These are phyloP conservation scores for Sinelater perroti DNA, from an alignment of 2,888 invertebrate species.

Conservation along the genomic window DNA sequence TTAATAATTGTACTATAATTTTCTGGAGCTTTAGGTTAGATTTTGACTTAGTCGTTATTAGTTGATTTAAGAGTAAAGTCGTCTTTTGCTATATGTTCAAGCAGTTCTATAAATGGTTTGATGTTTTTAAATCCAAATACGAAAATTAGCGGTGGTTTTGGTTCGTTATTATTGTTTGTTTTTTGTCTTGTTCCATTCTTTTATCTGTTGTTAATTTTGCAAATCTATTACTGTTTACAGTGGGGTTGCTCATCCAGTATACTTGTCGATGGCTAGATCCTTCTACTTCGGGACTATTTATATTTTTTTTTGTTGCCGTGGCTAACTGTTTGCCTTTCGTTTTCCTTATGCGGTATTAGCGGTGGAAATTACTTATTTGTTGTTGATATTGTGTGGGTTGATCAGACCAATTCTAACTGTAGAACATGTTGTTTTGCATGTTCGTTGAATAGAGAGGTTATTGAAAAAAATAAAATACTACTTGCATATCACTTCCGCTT, in stretches of 20 bases:
- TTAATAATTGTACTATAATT: too few relatives aligned
- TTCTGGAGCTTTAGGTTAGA: background rate
- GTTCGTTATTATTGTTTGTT: background rate
- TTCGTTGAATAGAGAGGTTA: background rate
- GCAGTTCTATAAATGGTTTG: background rate
- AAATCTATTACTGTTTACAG: background rate
- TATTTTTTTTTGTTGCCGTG: background rate
- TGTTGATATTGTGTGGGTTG: background rate
- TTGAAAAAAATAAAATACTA: too few relatives aligned
- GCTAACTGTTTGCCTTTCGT: background rate
- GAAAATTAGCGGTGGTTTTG: background rate
- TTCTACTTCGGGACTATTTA: background rate
- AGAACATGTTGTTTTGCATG: background rate
- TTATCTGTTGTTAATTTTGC: background rate
- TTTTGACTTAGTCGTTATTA: too few relatives aligned
- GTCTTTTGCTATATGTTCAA: background rate
- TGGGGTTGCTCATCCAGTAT: background rate
- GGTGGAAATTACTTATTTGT: background rate
- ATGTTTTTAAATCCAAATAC: slow-evolving; percentile 1
- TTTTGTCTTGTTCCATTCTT: background rate
- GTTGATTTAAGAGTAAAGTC: background rate
- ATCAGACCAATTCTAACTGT: background rate
- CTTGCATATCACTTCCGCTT: too few relatives aligned
- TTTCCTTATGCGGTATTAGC: background rate
- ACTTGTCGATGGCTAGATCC: background rate